phyloP scores from a whole-genome alignment of 2,113 vertebrate species.

The Pionites leucogaster region DNA sequence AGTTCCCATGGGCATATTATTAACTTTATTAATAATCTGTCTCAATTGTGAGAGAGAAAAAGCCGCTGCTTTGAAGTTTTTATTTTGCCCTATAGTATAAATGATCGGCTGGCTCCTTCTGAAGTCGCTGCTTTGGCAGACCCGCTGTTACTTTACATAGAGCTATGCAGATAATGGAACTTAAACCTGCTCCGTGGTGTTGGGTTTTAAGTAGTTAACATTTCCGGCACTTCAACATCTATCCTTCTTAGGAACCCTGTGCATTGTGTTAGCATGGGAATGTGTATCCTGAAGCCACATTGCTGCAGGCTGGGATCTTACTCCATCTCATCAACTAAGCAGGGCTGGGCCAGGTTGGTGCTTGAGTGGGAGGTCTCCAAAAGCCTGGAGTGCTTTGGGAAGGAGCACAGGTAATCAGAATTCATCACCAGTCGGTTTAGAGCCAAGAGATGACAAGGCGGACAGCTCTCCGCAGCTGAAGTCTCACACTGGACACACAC shows the following conservation, averaged over 20 bases:
- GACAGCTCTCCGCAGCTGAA: background rate
- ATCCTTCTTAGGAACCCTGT: background rate
- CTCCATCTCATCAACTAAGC: background rate
- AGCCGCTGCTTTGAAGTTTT: conserved; percentile 14
- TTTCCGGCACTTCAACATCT: background rate
- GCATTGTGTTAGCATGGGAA: background rate
- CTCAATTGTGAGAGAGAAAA: background rate
- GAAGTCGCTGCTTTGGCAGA: background rate
- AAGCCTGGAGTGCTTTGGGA: rapidly evolving
- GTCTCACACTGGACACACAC: background rate
- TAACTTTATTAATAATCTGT: conserved; percentile 12
- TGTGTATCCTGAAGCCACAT: background rate
- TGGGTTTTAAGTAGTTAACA: background rate
- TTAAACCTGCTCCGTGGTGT: background rate
- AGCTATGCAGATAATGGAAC: background rate
- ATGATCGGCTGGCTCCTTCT: background rate
- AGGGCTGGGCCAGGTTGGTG: background rate
- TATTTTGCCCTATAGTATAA: background rate
- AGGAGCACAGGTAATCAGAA: background rate
- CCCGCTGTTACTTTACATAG: background rate
- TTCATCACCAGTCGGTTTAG: background rate
- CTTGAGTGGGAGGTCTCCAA: background rate
- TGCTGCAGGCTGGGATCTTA: background rate
- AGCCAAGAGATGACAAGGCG: background rate
- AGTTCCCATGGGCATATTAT: background rate